Conservation (phyloP, 2,888 invertebrate genomes). For the Sthenelais limicola region DNA sequence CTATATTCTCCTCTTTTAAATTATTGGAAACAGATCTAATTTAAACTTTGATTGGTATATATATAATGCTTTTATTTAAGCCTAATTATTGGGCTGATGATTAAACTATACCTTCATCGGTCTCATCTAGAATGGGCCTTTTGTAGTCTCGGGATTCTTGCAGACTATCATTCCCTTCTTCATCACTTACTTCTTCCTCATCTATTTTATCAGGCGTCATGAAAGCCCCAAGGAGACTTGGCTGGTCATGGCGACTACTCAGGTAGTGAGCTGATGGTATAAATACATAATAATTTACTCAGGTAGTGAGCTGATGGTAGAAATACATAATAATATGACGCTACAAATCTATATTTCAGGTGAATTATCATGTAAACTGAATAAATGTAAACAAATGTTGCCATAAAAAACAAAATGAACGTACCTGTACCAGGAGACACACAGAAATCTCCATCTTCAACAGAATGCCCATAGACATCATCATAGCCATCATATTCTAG, state of each 20-base stretch:
- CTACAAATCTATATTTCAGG: too few relatives aligned
- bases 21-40: not conserved
- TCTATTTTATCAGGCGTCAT: constrained; percentile 80
- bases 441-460: constrained; percentile 94
- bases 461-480: constrained; percentile 93
- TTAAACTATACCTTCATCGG: constrained; percentile 64
- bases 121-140: constrained; percentile 55
- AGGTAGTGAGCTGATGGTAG: constrained; percentile 70
- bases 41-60: not conserved
- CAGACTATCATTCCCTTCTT: constrained; percentile 49
- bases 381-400: constrained; percentile 74
- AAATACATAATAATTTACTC: not conserved
- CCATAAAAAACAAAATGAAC: constrained; percentile 57
- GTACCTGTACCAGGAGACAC: constrained; percentile 87
- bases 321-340: too few relatives aligned
- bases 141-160: constrained; percentile 53
- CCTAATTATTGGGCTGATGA: too few relatives aligned
- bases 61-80: not conserved
- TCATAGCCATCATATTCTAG: constrained; percentile 91
- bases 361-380: not conserved
- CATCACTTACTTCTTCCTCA: constrained; percentile 76
- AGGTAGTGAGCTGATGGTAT: constrained; percentile 12
- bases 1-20: not conserved
- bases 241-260: constrained; percentile 55
- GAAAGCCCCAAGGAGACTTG: constrained; percentile 79